Evolutionary conservation across 2,113 vertebrate species (phyloP), one percentile per base, ranked within the genome.

Genomic region (Odobenus rosmarus): DNA sequence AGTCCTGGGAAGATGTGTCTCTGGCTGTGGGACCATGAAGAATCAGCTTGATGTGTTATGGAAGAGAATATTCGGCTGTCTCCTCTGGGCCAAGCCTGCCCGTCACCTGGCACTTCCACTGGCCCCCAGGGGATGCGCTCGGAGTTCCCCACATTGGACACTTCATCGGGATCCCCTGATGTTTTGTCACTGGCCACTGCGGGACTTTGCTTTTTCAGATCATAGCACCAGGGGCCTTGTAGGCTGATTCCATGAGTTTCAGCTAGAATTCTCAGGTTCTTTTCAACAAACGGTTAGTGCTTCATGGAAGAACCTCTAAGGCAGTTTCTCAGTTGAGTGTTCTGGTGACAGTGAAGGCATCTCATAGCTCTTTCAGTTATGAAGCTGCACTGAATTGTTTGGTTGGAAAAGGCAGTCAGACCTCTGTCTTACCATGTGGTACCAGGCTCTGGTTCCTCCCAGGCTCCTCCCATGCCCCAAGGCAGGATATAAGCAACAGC

Each of bases 391-490:
- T 24, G 71, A 5, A 23, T 24, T 5, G 71, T 24, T 39, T 2
- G 36, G 5, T 0, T 24, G 39, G 23, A 15, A 7, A 11, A 31
- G 46, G 42, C 2, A 0, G 1, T 4, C 74, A 31, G 74, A 49
- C 26, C 74, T 31, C 42, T 46, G 23, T 74, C 36, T 26, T 13
- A 72, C 4, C 21, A 1, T 5, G 5, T 36, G 67, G 11, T 13
- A 11, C 46, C 18, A 21, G 28, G 26, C 69, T 55, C 42, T n/a
- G 36, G 21, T 1, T 59, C 21, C 12, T 55, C 36, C 23, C 28
- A 9, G 21, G 5, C 11, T 62, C 19, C 28, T 26, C 12, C 64
- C 13, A 8, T 12, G 26, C 31, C 55, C 26, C 2, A 12, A 55
- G 74, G 33, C 24, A 71, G 55, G 8, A 6, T 1, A 5, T 31